Evolutionary conservation across 1,140 invertebrate species (phyloP), one percentile per base, ranked within the genome.

Genomic region (Lepidurus couesii): DNA sequence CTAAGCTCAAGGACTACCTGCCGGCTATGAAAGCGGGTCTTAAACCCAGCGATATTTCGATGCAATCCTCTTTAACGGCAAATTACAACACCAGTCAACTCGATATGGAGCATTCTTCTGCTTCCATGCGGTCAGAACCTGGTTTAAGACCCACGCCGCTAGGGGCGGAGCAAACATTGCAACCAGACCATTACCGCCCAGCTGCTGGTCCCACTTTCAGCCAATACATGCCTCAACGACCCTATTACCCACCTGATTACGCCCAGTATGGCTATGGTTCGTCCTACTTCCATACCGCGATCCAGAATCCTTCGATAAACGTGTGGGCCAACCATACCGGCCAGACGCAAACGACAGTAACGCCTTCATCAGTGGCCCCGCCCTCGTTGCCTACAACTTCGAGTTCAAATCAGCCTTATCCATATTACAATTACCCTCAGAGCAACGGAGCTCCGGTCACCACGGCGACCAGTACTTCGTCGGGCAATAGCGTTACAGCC

Each of bases 1-100:
- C 89, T 6, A 97, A 95, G 84, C 85, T 98, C 44, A 95, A 95
- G 83, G 95, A 98, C 85, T 97, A 93, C 84, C 86, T 97, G 4
- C 91, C 93, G 24, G 92, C 89, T 74, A 88, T 89, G 86, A 86
- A 88, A 81, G 85, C 84, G 47, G 74, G 73, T 24, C 80, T 74
- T 80, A 76, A 79, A 26, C 74, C 79, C 24, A 21, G 44, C 13
- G 45, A 53, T 24, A 16, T 44, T 16, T 45, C 42, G 9, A 9
- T 65, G 5, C 26, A 34, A 13, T 45, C 76, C 0, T 26, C 44
- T 7, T 43, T 65, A 8, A 45, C 44, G 11, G 44, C 44, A 9
- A 16, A 43, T 26, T 45, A 26, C 42, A 34, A 21, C n/a, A 42
- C 44, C 42, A 45, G 76, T n/a, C 44, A 45, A 53, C 53, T 11